Base-by-base conservation (phyloP, 2,888 invertebrate genomes). In the Meganola albula region DNA sequence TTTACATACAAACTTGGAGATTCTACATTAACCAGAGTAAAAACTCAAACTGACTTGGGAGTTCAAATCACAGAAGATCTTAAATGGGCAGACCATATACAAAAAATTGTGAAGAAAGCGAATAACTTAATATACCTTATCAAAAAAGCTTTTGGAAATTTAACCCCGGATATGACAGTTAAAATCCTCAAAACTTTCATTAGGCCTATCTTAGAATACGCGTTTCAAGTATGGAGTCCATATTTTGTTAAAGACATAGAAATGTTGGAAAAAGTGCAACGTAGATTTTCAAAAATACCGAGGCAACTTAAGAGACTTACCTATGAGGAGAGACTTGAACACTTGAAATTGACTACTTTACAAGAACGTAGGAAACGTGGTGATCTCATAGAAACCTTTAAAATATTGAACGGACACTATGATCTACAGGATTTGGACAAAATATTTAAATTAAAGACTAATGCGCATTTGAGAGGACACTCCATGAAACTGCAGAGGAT, bases 91-190 rank as follows among this genome's bases (percentile, higher is more conserved):
- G 8, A 20, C n/a, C 8, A 20, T n/a, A 5, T 20, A n/a, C 8
- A 7, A 20, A 20, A 20, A 7, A 20, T 20, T 20, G 3, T 20
- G n/a, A 27, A 18, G 6, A 10, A 10, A 1, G 18, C 18, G 7
- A 27, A 18, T 8, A 11, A n/a, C 9, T n/a, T 26, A 33, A 24
- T 30, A 5, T 16, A 30, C n/a, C 16, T 30, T 4, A 24, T 11
- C 5, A 23, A 13, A 14, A 30, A 30, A 16, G 30, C 30, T 4
- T 30, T 30, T 18, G 30, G 30, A 6, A 18, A 16, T 4, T 11
- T 26, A 13, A 26, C 24, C 14, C 30, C 30, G 3, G 10, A 30
- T 2, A 24, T 30, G 10, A 30, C 24, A 13, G 6, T 30, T 1
- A 30, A 30, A 11, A 30, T 30, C 8, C 8, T 13, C 8, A 26